These are phyloP conservation scores for Caenorhabditis sp. DNA, from an alignment of 2,888 invertebrate species.

Conservation along the genomic window DNA sequence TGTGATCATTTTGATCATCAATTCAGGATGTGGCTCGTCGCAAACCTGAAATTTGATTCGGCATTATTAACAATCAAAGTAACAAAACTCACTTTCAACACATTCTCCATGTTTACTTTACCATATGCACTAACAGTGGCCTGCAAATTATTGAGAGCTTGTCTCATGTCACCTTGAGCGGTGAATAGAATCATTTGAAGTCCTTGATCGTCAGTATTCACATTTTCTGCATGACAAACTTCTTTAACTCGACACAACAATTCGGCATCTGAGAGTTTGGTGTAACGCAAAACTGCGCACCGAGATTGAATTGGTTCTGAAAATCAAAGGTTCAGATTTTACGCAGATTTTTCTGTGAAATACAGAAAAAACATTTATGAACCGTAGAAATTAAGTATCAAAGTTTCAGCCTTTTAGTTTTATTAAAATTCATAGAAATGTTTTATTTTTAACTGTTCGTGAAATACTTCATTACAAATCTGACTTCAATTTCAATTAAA, in stretches of 20 bases:
- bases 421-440: too few species aligned
- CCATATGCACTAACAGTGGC: slow-evolving; percentile 91
- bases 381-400: too few species aligned
- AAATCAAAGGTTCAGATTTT: slow-evolving; percentile 4
- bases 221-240: slow-evolving; percentile 73
- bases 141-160: slow-evolving; percentile 75
- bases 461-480: too few species aligned
- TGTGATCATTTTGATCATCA: slow-evolving; percentile 89
- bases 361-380: too few species aligned
- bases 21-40: slow-evolving; percentile 95
- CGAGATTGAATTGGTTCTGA: slow-evolving; percentile 94
- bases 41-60: slow-evolving; percentile 80
- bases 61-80: not conserved
- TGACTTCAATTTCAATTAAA: too few species aligned
- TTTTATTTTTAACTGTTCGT: too few species aligned
- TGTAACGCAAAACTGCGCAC: slow-evolving; percentile 93
- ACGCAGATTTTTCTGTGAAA: too few species aligned
- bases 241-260: slow-evolving; percentile 83
- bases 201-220: slow-evolving; percentile 86
- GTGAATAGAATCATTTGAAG: slow-evolving; percentile 95
- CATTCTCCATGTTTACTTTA: slow-evolving; percentile 88
- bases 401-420: too few species aligned
- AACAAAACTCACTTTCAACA: slow-evolving; percentile 80
- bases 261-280: slow-evolving; percentile 88
- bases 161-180: slow-evolving; percentile 97